Evolutionary conservation across 2,113 vertebrate species (phyloP).

Genomic region (Bubalus kerabau): DNA sequence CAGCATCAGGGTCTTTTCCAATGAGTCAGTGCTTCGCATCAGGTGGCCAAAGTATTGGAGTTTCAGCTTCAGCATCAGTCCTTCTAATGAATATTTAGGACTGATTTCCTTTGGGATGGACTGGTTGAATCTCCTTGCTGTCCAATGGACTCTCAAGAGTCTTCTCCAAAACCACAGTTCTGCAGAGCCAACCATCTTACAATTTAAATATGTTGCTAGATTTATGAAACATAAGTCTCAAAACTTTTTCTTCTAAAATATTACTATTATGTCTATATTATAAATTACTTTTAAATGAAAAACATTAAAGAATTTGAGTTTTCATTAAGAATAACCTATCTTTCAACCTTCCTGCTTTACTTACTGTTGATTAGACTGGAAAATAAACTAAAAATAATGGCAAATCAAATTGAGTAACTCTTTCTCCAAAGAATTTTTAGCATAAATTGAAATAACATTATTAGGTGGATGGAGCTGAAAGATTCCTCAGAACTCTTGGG

Average conservation of each 20-base stretch:
- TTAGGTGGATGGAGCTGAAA: not conserved
- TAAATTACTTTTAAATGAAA: not conserved
- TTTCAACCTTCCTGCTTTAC: not conserved
- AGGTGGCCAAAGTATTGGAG: not conserved
- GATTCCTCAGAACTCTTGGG: not conserved
- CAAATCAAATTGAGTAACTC: not conserved
- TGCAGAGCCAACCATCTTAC: not conserved
- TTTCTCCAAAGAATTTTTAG: not conserved
- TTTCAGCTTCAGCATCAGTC: not conserved
- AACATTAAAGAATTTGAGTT: not conserved
- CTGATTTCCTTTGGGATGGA: not conserved
- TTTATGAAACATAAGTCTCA: not conserved
- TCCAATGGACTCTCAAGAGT: not conserved
- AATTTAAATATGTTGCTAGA: not conserved
- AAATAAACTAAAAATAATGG: not conserved
- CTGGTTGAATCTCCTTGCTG: not conserved
- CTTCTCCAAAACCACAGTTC: not conserved
- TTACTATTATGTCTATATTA: not conserved
- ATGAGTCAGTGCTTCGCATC: rapidly evolving
- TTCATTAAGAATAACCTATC: not conserved
- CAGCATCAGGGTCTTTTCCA: not conserved
- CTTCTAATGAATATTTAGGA: not conserved
- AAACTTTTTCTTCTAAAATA: not conserved
- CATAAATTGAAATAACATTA: not conserved
- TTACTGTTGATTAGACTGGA: not conserved